phyloP scores from a whole-genome alignment of 2,888 invertebrate species.

The Notodonta ziczac region DNA sequence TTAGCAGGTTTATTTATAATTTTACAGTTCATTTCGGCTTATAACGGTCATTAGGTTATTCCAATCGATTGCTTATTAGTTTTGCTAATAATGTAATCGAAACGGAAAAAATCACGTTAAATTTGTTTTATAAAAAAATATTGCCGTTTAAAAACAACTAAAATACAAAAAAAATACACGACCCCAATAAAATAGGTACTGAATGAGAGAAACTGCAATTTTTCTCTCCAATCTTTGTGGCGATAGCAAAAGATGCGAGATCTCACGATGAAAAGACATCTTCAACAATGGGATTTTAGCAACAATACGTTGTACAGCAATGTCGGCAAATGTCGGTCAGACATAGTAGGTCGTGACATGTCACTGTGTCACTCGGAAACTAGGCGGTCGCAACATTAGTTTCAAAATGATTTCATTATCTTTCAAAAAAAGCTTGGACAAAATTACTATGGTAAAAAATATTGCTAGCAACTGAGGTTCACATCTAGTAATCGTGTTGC shows the following conservation, averaged over 20 bases:
- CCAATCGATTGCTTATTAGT: slow-evolving; percentile 15
- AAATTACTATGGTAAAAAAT: too few species aligned
- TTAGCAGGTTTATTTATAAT: slow-evolving; percentile 61
- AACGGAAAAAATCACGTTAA: background rate
- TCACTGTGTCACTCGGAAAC: slow-evolving; percentile 11
- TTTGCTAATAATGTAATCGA: background rate
- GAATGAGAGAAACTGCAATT: background rate
- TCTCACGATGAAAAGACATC: slow-evolving; percentile 8
- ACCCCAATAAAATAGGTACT: background rate
- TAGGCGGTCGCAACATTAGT: background rate
- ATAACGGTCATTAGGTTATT: slow-evolving; percentile 15
- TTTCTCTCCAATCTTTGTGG: background rate
- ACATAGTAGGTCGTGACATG: slow-evolving; percentile 13
- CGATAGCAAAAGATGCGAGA: background rate
- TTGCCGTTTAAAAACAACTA: too few species aligned
- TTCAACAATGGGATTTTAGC: slow-evolving; percentile 13
- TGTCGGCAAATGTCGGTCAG: slow-evolving; percentile 8
- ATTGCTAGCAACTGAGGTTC: too few species aligned
- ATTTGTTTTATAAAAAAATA: too few species aligned
- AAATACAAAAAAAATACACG: background rate
- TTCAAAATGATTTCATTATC: background rate
- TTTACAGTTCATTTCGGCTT: slow-evolving; percentile 51
- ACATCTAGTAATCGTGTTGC: too few species aligned
- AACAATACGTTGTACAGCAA: slow-evolving; percentile 16
- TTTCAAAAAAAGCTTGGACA: too few species aligned